Conservation (phyloP, 2,888 invertebrate genomes). For the Falcaria lacertinaria region DNA sequence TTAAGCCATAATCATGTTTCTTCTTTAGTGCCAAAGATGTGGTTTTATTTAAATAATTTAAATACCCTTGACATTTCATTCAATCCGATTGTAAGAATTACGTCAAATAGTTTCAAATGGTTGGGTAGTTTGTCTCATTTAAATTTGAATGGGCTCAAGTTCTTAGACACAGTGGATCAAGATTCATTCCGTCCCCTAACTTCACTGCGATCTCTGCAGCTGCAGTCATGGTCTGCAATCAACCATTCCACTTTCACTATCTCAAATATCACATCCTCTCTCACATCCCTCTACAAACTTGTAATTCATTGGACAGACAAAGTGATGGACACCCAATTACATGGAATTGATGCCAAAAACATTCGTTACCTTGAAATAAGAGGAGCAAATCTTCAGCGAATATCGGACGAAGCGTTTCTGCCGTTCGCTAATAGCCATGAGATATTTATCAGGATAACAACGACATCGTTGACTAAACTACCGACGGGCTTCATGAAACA, state of each 20-base stretch:
- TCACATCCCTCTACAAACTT: constrained; percentile 86
- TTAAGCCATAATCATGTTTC: constrained; percentile 88
- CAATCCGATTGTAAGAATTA: constrained; percentile 89
- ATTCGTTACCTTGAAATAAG: constrained; percentile 89
- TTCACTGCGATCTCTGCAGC: constrained; percentile 84
- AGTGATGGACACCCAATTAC: constrained; percentile 86
- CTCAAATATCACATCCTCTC: constrained; percentile 84
- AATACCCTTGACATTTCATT: constrained; percentile 88
- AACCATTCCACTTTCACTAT: constrained; percentile 84
- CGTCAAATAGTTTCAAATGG: constrained; percentile 85
- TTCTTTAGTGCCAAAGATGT: constrained; percentile 86
- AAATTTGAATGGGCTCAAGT: constrained; percentile 85
- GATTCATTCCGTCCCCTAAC: constrained; percentile 86
- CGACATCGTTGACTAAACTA: constrained; percentile 88
- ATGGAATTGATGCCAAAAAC: constrained; percentile 88
- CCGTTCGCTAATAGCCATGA: constrained; percentile 87
- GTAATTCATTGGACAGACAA: constrained; percentile 88
- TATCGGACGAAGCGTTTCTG: constrained; percentile 88
- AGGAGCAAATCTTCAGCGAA: constrained; percentile 85
- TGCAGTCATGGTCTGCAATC: constrained; percentile 87
- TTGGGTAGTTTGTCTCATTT: constrained; percentile 86
- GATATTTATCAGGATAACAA: constrained; percentile 86
- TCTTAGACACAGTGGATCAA: constrained; percentile 86
- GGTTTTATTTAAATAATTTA: constrained; percentile 85
- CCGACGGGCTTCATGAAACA: constrained; percentile 89